Evolutionary conservation across 2,797 vertebrate species (phyloP), one percentile per base, ranked within the genome.

Genomic region (Taenioides sp.): DNA sequence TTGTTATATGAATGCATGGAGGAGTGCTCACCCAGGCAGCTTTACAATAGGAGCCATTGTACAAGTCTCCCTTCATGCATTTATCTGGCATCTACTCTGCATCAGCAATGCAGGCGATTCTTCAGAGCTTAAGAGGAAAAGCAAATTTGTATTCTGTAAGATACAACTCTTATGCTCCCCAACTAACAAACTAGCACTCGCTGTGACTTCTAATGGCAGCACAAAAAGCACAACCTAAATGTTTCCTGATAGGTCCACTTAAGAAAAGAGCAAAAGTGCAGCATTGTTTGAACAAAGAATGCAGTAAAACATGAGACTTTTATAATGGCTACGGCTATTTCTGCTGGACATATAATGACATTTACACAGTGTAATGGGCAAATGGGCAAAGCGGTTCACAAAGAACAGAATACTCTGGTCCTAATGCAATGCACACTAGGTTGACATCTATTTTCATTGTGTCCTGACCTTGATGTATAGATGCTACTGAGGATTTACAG

Each of bases 41-140:
- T 76, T 77, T 76, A 92, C 83, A 89, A 87, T 84, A 84, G 83
- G 65, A 87, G 86, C 89, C 88, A 87, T 90, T 90, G 89, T 89
- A 86, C 79, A 77, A 87, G 81, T 83, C 87, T 81, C 84, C 84
- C 80, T 75, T 81, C 84, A 80, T 83, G 85, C 84, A 82, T 89
- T 84, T 90, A 89, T 87, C 88, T 84, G 81, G 81, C 87, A 84
- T 84, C 86, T 84, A 72, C 77, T 67, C 80, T 59, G 82, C 84
- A 90, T 88, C 84, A 84, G 87, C 81, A 79, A 86, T 87, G 83
- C 86, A 87, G 82, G 71, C 70, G 68, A 49, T 81, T 87, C 85
- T 82, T 87, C 83, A 88, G 79, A 77, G 82, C 86, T 77, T 85
- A 80, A 77, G 69, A 79, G 67, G 77, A 90, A 80, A 82, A 81